Conservation (phyloP, 2,113 vertebrate species). For the Myotis davidii region DNA sequence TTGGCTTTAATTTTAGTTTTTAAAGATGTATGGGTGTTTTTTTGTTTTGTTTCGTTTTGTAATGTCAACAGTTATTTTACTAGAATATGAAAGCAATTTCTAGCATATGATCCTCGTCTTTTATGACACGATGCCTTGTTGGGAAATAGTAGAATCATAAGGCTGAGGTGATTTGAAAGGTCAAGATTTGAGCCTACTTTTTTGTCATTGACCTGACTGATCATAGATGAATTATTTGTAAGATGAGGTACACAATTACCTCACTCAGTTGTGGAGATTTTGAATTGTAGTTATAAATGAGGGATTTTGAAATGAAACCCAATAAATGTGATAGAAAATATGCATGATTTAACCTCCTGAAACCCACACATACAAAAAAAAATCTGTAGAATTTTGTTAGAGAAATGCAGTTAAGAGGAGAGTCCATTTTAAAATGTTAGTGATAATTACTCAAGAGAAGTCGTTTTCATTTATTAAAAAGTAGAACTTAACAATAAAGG, state of each 20-base stretch:
- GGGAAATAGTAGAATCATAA: constrained; percentile 19
- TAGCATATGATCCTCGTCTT: constrained; percentile 5
- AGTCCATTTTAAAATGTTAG: background rate
- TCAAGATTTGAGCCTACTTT: constrained; percentile 22
- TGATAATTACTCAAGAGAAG: constrained; percentile 27
- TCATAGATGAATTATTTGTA: constrained; percentile 9
- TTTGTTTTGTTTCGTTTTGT: constrained; percentile 21
- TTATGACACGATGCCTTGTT: background rate
- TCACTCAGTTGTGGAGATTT: constrained; percentile 27
- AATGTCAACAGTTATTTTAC: background rate
- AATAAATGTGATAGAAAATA: background rate
- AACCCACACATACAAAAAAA: background rate
- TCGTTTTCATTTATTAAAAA: background rate
- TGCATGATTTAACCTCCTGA: background rate
- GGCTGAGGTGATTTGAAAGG: background rate
- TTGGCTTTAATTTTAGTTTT: constrained; percentile 66
- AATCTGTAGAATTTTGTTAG: constrained; percentile 27
- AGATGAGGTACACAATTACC: background rate
- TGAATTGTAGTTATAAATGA: constrained; percentile 5
- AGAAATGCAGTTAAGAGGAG: background rate
- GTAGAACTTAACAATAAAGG: background rate
- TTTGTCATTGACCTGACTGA: background rate
- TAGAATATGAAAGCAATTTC: constrained; percentile 41
- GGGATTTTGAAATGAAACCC: background rate
- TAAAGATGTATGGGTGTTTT: constrained; percentile 49